These are phyloP conservation scores for Tricholauxania praeusta DNA, from an alignment of 2,888 invertebrate genomes.

Conservation along the genomic window DNA sequence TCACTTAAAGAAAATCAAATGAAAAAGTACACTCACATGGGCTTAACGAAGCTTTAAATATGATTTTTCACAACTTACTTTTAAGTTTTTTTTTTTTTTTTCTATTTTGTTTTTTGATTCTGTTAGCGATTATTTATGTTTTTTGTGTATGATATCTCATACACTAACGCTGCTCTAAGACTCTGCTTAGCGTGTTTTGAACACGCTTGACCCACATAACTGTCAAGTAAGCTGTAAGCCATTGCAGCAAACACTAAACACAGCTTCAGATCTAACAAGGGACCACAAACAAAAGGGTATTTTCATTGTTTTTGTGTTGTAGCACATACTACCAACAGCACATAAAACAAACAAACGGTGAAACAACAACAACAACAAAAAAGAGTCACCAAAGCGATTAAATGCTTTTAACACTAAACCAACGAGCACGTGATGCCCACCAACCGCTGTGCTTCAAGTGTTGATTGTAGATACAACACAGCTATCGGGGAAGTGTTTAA, in stretches of 20 bases:
- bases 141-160: background rate
- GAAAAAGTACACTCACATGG: no score
- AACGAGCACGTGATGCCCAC: slow-evolving; percentile 13
- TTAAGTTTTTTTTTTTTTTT: slow-evolving; percentile 5
- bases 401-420: slow-evolving; percentile 10
- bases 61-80: background rate
- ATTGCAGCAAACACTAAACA: no score
- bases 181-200: slow-evolving; percentile 5
- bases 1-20: no score
- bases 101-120: no score
- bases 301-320: background rate
- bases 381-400: slow-evolving; percentile 20
- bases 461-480: slow-evolving; percentile 23
- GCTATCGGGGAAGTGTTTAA: background rate
- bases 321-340: background rate
- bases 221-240: background rate
- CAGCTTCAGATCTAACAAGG: no score
- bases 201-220: slow-evolving; percentile 32
- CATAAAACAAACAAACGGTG: background rate
- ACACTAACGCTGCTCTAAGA: background rate
- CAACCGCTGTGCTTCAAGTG: background rate
- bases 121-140: slow-evolving; percentile 27
- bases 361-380: background rate
- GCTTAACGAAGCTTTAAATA: no score
- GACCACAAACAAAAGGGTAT: no score